Evolutionary conservation across 2,888 invertebrate genomes (phyloP).

Genomic region (Drosophila mimica): DNA sequence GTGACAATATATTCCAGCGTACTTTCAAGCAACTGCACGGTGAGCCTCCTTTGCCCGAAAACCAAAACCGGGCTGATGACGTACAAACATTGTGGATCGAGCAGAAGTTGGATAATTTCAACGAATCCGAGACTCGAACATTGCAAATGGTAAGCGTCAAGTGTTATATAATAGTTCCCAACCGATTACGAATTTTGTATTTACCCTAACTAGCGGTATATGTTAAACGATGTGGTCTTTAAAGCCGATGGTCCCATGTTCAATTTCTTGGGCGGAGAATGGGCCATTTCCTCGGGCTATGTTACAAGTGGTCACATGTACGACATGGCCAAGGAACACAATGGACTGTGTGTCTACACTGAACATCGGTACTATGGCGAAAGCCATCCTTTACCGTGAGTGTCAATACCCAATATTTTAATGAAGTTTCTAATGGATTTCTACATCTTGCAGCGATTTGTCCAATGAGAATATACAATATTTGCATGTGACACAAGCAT

Average conservation of each 20-base stretch:
- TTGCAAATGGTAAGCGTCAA: slow-evolving; percentile 86
- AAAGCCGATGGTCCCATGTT: slow-evolving; percentile 87
- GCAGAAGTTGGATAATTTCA: slow-evolving; percentile 88
- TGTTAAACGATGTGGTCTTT: slow-evolving; percentile 85
- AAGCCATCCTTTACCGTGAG: slow-evolving; percentile 90
- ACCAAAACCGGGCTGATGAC: slow-evolving; percentile 58
- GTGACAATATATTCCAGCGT: slow-evolving; percentile 68
- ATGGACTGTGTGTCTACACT: slow-evolving; percentile 89
- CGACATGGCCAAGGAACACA: slow-evolving; percentile 87
- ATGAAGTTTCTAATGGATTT: slow-evolving; percentile 53
- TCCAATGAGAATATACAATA: slow-evolving; percentile 87
- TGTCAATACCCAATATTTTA: not conserved
- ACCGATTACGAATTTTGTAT: not conserved
- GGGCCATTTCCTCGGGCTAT: slow-evolving; percentile 87
- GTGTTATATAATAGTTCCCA: slow-evolving; percentile 10
- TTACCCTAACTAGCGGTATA: slow-evolving; percentile 84
- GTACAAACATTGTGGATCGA: slow-evolving; percentile 85
- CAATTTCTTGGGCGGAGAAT: slow-evolving; percentile 90
- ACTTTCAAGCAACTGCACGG: slow-evolving; percentile 81
- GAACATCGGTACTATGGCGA: slow-evolving; percentile 94
- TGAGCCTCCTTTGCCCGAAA: slow-evolving; percentile 84
- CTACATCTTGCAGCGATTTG: slow-evolving; percentile 85
- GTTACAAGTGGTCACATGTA: slow-evolving; percentile 87
- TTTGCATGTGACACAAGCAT: slow-evolving; percentile 88
- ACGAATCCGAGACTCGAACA: slow-evolving; percentile 86